These are phyloP conservation scores for Coregonus sp. DNA, from an alignment of 2,797 vertebrate species.

Conservation along the genomic window DNA sequence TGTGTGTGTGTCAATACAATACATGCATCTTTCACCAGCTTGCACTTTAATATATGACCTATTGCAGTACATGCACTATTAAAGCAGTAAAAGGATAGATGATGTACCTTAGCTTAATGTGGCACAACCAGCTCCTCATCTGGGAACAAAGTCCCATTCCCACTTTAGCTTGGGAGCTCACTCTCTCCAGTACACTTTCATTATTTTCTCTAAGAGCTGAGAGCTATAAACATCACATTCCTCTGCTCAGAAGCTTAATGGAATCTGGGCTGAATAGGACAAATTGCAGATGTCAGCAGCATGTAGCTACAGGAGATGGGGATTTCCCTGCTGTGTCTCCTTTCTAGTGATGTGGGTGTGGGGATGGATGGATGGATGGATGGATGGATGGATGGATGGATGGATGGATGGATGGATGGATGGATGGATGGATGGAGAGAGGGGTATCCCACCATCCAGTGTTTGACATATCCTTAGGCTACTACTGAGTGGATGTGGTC, in stretches of 20 bases:
- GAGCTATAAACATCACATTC: constrained; percentile 11
- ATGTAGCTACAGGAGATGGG: background rate
- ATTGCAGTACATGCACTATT: background rate
- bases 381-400: background rate
- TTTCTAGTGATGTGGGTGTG: constrained; percentile 12
- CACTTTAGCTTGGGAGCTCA: background rate
- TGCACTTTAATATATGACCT: background rate
- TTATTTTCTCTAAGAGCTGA: background rate
- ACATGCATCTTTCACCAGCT: background rate
- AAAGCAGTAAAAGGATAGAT: background rate
- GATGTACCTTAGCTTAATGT: background rate
- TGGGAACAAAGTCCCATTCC: background rate
- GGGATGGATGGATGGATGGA: background rate
- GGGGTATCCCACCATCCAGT: background rate
- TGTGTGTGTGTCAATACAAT: background rate
- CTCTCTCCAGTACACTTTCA: constrained; percentile 1
- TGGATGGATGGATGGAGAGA: background rate
- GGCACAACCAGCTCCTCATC: background rate
- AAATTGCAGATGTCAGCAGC: constrained; percentile 20
- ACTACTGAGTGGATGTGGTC: background rate
- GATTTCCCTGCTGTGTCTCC: background rate
- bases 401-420: background rate
- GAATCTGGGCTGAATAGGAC: constrained; percentile 9
- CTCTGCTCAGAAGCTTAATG: background rate
- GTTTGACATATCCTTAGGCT: background rate